These are phyloP conservation scores for Cryptoprocta ferox DNA, from an alignment of 2,797 vertebrate genomes.

Conservation along the genomic window DNA sequence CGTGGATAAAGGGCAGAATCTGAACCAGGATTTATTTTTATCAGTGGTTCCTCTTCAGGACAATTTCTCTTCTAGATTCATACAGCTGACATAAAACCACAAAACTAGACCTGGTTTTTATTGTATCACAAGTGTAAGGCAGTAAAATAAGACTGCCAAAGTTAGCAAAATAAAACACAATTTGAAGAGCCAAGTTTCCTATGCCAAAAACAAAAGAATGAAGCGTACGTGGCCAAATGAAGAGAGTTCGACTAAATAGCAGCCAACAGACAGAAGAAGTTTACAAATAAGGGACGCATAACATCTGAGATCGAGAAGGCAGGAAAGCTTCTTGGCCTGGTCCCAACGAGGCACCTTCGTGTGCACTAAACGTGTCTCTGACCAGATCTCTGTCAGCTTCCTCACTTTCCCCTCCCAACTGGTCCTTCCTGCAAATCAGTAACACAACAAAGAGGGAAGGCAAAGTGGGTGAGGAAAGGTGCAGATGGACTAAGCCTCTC, in stretches of 20 bases:
- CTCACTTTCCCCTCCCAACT: not conserved
- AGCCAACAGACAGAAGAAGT: not conserved
- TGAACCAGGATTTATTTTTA: not conserved
- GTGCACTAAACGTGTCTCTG: rapidly evolving
- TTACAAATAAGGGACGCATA: not conserved
- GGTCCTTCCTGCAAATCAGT: not conserved
- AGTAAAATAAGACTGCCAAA: not conserved
- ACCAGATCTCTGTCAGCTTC: not conserved
- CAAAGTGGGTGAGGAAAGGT: not conserved
- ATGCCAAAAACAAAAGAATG: not conserved
- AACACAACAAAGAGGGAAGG: not conserved
- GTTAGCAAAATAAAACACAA: conserved; percentile 18
- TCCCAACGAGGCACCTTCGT: not conserved
- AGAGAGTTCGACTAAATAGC: not conserved
- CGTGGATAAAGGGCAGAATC: not conserved
- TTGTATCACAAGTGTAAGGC: not conserved
- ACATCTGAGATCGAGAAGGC: not conserved
- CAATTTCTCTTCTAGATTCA: conserved; percentile 2
- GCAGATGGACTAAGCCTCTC: not conserved
- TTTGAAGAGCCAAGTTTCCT: conserved; percentile 12
- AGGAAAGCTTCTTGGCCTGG: not conserved
- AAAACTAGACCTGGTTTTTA: not conserved
- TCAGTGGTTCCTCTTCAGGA: not conserved
- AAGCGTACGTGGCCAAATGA: not conserved
- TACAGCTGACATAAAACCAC: not conserved